Evolutionary conservation across 2,113 vertebrate genomes (phyloP).

Genomic region (Cardinalis cardinalis): DNA sequence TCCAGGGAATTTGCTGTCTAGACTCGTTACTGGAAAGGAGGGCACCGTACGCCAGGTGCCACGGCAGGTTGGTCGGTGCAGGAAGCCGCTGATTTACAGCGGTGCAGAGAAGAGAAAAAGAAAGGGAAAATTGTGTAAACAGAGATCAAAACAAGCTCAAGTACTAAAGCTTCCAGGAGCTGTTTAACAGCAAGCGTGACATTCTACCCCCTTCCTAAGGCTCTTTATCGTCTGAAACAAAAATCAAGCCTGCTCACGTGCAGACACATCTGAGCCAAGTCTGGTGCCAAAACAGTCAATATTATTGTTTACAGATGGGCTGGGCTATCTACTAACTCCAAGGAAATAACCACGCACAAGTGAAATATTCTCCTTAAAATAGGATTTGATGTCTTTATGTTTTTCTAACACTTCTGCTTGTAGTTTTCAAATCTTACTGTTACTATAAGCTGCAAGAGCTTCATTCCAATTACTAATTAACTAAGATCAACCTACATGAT

Average conservation of each 20-base stretch:
- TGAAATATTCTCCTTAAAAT: neutral
- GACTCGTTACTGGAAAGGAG: constrained; percentile 60
- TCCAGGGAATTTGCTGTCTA: constrained; percentile 57
- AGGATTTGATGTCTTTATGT: neutral
- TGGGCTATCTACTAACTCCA: neutral
- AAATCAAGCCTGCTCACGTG: neutral
- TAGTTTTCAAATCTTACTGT: neutral
- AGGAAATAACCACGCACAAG: neutral
- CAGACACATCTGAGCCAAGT: neutral
- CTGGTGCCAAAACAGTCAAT: neutral
- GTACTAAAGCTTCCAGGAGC: neutral
- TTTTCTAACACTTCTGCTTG: constrained; percentile 3
- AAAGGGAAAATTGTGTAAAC: neutral
- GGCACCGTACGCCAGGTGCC: neutral
- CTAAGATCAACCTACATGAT: neutral
- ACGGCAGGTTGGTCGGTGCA: neutral
- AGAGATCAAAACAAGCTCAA: constrained; percentile 32
- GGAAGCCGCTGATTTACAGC: constrained; percentile 3
- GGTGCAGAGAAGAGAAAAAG: neutral
- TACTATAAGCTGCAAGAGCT: neutral
- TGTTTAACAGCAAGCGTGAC: constrained; percentile 1
- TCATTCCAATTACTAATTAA: neutral
- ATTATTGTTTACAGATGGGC: neutral
- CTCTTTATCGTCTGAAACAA: neutral
- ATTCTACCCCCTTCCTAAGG: neutral